phyloP scores from a whole-genome alignment of 1,140 invertebrate species.

The Zaprionus taronus region DNA sequence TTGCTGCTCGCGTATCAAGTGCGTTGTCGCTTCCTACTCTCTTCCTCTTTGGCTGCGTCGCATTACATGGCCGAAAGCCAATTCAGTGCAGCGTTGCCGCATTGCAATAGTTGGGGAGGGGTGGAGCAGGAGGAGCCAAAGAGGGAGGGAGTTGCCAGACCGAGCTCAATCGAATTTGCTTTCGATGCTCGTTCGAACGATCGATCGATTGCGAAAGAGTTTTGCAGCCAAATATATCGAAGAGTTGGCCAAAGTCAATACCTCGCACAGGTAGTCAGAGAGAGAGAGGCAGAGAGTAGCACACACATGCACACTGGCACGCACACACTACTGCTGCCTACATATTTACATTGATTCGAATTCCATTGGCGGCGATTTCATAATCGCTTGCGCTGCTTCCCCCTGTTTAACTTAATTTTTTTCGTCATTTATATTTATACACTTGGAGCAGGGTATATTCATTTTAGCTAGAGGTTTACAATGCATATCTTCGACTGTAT shows the following conservation, averaged over 20 bases:
- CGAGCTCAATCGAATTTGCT: conserved; percentile 42
- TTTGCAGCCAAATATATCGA: conserved; percentile 12
- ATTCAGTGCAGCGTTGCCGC: conserved; percentile 59
- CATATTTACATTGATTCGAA: conserved; percentile 66
- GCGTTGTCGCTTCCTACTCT: conserved; percentile 74
- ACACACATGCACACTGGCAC: conserved; percentile 10
- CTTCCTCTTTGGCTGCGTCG: conserved; percentile 55
- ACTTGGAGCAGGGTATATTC: too few species aligned
- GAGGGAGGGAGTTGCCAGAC: conserved; percentile 26
- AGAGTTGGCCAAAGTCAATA: conserved; percentile 50
- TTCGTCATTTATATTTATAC: conserved; percentile 15
- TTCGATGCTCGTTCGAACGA: conserved; percentile 33
- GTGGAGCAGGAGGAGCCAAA: not conserved
- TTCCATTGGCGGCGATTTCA: conserved; percentile 77
- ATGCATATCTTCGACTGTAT: too few species aligned
- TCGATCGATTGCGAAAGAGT: conserved; percentile 50
- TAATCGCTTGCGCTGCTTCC: conserved; percentile 65
- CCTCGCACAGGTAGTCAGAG: conserved; percentile 15
- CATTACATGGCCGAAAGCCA: conserved; percentile 43
- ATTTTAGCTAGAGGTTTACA: too few species aligned
- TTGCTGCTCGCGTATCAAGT: conserved; percentile 60
- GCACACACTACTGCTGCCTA: conserved; percentile 15
- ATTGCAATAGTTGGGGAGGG: conserved; percentile 2
- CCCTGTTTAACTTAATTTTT: conserved; percentile 58
- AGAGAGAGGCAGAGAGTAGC: not conserved